Percentiles rank a stretch among this genome's conserved stretches.
phyloP scores from a whole-genome alignment of 1,140 invertebrate species.

The Globodera ellingtonae region DNA sequence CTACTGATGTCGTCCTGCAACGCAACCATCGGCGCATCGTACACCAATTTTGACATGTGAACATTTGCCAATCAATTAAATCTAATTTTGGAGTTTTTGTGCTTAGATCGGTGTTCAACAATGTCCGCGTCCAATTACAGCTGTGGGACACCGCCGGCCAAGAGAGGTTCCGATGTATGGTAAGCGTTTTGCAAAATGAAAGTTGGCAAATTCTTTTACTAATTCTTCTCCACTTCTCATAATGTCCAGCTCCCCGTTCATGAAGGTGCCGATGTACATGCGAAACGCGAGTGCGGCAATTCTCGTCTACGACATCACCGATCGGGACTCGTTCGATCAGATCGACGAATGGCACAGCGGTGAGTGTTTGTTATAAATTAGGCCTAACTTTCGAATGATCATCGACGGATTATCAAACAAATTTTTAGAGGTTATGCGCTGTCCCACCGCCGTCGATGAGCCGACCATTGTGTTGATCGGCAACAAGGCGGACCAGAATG shows the following conservation, averaged over 20 bases:
- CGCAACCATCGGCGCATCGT: constrained; percentile 43
- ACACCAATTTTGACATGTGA: constrained; percentile 45
- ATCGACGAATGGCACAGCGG: constrained; percentile 41
- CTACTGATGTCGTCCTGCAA: constrained; percentile 28
- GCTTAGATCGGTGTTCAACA: constrained; percentile 4
- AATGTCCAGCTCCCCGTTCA: not conserved
- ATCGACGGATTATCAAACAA: not conserved
- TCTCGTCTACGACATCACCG: constrained; percentile 91
- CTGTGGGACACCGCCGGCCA: constrained; percentile 88
- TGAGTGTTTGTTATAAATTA: constrained; percentile 12
- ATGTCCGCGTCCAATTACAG: constrained; percentile 7
- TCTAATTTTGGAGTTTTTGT: too few relatives aligned
- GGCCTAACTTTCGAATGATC: not conserved
- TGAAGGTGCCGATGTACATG: constrained; percentile 88
- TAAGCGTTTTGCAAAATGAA: not conserved
- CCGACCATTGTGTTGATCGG: constrained; percentile 98
- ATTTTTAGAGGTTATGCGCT: constrained; percentile 28
- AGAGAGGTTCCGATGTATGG: constrained; percentile 90
- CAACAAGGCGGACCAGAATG: constrained; percentile 97
- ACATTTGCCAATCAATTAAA: constrained; percentile 18
- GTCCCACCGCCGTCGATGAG: constrained; percentile 69
- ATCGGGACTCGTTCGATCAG: constrained; percentile 81
- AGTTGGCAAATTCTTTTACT: too few relatives aligned
- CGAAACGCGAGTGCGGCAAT: constrained; percentile 97
- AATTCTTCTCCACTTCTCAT: too few relatives aligned